Base-by-base conservation (phyloP, 2,888 invertebrate species). In the Laspeyria flexula region DNA sequence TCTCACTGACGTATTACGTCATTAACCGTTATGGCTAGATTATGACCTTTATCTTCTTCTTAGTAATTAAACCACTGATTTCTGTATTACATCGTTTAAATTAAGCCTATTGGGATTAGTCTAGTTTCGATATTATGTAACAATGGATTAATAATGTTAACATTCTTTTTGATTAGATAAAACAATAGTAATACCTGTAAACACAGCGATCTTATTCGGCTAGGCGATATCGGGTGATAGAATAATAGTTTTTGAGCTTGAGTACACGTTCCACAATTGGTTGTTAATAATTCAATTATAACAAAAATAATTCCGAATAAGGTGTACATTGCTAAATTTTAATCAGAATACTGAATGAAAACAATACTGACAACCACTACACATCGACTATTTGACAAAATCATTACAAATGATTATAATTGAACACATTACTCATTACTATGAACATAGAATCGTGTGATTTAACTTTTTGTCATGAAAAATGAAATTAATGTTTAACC, bases 391-490 rank as follows among this genome's bases (percentile, higher is more conserved):
- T 29, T 15, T 9, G 18, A 29, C 11, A 18, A 39, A 29, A 30
- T 11, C 18, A 30, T 30, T 31, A 41, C 30, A 27, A 13, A 25
- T 11, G 7, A 15, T 13, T 40, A 15, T 12, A 21, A 41, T 41
- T 41, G 33, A 42, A 42, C 42, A 33, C 33, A 25, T 10, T 0
- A 3, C n/a, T 25, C 23, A 34, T 34, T 16, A 31, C 9, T 10
- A 2, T 13, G 11, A 23, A 45, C 12, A 43, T 27, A 38, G 12
- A 31, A 11, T 41, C 18, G 15, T 7, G 3, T 47, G 5, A 34
- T 27, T 31, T 29, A 35, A 12, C 29, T 47, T 33, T 27, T 16
- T 47, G 18, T 18, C n/a, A 41, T 7, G 41, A 21, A 29, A 18
- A 41, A 31, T 41, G 41, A 21, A 41, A 41, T 21, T 30, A 27